Evolutionary conservation across 2,888 invertebrate species (phyloP), one percentile per base, ranked within the genome.

Genomic region (Dicycla oo): DNA sequence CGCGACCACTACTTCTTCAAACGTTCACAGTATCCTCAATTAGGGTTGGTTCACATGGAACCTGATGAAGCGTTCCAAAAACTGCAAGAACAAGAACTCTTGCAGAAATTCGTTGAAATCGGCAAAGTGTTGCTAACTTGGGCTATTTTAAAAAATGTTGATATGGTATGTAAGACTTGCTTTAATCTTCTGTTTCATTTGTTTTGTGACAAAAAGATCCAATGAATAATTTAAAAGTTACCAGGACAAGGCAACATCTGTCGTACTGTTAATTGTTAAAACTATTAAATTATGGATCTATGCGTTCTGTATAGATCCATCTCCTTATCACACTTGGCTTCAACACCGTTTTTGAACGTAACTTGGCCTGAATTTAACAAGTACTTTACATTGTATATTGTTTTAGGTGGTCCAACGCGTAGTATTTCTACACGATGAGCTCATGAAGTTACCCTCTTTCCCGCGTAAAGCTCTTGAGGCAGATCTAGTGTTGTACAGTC

Each of bases 381-480:
- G 3, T 13, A 15, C 2, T 30, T 45, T 34, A 20, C 3, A 15
- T 1, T 0, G 1, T 1, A 2, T 11, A n/a, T 13, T 60, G 0
- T 85, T 87, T 8, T 91, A 98, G 98, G 97, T 99, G 15, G 99
- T 99, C 11, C 99, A 99, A 95, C 97, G 99, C 81, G 99, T 99
- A 6, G 99, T 99, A 4, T 99, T 99, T 91, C 96, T 99, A 10
- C 99, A 99, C 92, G 99, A 99, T 89, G 99, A 99, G 93, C 96
- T 99, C 13, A 99, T 99, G 97, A 99, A 99, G 91, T 96, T 99
- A 13, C 99, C 99, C 0, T 98, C 99, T 0, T 99, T 99, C 92
- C 99, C 99, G 0, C 97, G 99, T 45, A 99, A 99, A 94, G 99
- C 99, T 3, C 95, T 99, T 0, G 99, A 99, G 94, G 98, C 99